Base-by-base conservation (phyloP, 2,888 invertebrate genomes). In the Drosophila borealis region DNA sequence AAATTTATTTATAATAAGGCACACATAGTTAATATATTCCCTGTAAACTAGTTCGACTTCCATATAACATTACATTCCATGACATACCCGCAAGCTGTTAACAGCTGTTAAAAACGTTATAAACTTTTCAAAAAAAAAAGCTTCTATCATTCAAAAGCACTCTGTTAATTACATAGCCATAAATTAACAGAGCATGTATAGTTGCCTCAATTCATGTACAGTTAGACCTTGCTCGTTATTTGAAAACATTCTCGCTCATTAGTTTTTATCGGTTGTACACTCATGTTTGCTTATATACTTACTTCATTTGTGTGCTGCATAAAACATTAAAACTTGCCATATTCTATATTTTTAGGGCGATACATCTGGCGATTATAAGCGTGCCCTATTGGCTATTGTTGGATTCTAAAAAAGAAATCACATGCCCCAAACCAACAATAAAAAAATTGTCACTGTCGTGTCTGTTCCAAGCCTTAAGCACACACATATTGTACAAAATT, bases 281-380 rank as follows among this genome's bases (percentile, higher is more conserved):
- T 50, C 46, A 51, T 60, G 39, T 39, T 54, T 55, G 49, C 37
- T 42, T 66, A 29, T 55, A 21, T 51, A 41, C n/a, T 54, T 74
- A 59, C 44, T 70, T 83, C 65, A 89, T 68, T 70, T 74, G 79
- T 84, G 60, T 78, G 68, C 78, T 71, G 68, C 78, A 74, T 74
- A 51, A 75, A 80, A 80, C 81, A 89, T 87, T 89, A 83, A 86
- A 87, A 72, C 64, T 64, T 87, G 89, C 71, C 78, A 78, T 78
- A 84, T 84, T 81, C 78, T 80, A 80, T 89, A 88, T 85, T 92
- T 96, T 91, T 95, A 97, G 97, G 97, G 95, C 91, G 98, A 98
- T 94, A 97, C 97, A 80, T 97, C 97, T 91, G 98, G 98, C 90
- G 97, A 98, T 94, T 98, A 98, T 95, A 97, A 96, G 94, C 96